Base-by-base conservation (phyloP, 2,113 vertebrate species). In the Cryptomyrus ogoouensis region DNA sequence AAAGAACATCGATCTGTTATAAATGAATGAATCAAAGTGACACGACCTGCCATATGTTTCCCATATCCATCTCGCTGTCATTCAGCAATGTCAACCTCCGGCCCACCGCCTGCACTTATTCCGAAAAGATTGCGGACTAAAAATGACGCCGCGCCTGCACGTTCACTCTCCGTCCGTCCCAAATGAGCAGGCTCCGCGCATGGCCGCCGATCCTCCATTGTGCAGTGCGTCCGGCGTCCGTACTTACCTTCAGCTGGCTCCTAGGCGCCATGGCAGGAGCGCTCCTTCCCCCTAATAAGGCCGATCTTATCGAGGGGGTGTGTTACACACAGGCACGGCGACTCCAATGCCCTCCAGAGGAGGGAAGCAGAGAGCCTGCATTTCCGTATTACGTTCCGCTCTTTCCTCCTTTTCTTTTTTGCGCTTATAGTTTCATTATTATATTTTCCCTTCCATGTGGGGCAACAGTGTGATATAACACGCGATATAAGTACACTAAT, bases 161-260 rank as follows among this genome's bases (percentile, higher is more conserved):
- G 52, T 52, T 7, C 74, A 3, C 15, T 15, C 15, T 83, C 35
- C 42, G 10, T 46, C 19, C 2, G 27, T 62, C 74, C 5, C 35
- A 46, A 21, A 58, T 15, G 27, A 42, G 1, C 27, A 66, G 56
- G 52, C 42, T 88, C 47, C 74, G 7, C 49, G 70, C 49, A 10
- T 27, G 62, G 49, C 6, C 70, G 31, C 13, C 6, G 0, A n/a
- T 31, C 47, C 13, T 77, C 7, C 24, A 7, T 44, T 6, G 9
- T 5, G 70, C 31, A 77, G 80, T 3, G 13, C 42, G 77, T 84
- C 17, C 44, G 80, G 15, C 58, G 89, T 88, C 90, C 93, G 94
- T 92, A 91, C 95, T 96, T 96, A 96, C 96, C 96, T 96, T 96
- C 95, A 96, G 94, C 95, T 95, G 96, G 93, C 93, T 92, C 90